Evolutionary conservation across 2,113 vertebrate genomes (phyloP), one percentile per base, ranked within the genome.

Genomic region (Heterocephalus glaber): DNA sequence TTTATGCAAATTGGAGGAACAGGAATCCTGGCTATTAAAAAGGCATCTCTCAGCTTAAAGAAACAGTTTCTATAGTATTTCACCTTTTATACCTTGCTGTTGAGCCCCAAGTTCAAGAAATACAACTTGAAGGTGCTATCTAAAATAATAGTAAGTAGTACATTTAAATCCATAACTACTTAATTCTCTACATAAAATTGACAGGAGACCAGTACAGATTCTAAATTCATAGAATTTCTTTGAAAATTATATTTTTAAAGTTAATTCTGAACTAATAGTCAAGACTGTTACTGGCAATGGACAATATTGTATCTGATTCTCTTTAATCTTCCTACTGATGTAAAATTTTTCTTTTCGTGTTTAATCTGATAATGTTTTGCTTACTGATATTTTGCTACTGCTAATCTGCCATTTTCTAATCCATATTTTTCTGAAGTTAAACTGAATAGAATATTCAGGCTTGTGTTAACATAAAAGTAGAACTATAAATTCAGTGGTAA

Each of bases 401-500:
- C 96, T 97, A 92, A 97, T 92, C 92, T 97, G 95, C 83, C 95
- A 68, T 97, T 98, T 98, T 93, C 95, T 92, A 92, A 94, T 91
- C 92, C 95, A 49, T 97, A 94, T 83, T 96, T 90, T 98, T 96
- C 0, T 0, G 92, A 97, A 98, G 90, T 98, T 97, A 98, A 97
- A 97, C 95, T 97, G 97, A 98, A 98, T 96, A 98, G 97, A 98
- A 98, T 98, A 98, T 97, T 98, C 97, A 98, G 94, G 96, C 96
- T 97, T 97, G 84, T 96, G 89, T 98, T 98, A 95, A 96, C 98
- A 95, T 95, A 90, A 98, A 98, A 98, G 90, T 89, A 98, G 98
- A 97, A 90, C 90, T 95, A 98, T 98, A 98, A 96, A 98, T 98
- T 98, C 97, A 98, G 97, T 98, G 98, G 98, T 98, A 98, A 96